phyloP scores from a whole-genome alignment of 2,113 vertebrate species.

The Dermatemys mawii region DNA sequence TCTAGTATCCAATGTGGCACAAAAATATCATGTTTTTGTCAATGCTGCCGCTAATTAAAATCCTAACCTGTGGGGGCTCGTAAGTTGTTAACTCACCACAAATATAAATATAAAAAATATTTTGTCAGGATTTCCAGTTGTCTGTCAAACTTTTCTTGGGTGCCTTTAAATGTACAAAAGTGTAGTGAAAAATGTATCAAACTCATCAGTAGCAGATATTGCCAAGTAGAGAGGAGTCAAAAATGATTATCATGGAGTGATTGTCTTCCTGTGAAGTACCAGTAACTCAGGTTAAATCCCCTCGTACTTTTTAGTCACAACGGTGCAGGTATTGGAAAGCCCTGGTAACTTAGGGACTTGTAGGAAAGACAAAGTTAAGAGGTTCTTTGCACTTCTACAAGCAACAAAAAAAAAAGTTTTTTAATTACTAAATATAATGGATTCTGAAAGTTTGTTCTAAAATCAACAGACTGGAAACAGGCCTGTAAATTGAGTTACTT shows the following conservation, averaged over 20 bases:
- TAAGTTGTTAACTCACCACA: background rate
- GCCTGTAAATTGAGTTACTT: slow-evolving; percentile 18
- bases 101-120: background rate
- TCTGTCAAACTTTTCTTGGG: background rate
- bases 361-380: background rate
- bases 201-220: background rate
- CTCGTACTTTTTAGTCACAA: background rate
- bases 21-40: background rate
- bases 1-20: background rate
- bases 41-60: background rate
- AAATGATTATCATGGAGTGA: slow-evolving; percentile 6
- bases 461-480: slow-evolving; percentile 44
- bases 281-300: slow-evolving; percentile 1
- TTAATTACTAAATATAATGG: background rate
- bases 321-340: slow-evolving; percentile 2
- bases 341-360: background rate
- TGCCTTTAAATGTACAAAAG: background rate
- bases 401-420: background rate
- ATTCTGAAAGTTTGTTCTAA: slow-evolving; percentile 13
- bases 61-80: background rate
- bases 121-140: background rate
- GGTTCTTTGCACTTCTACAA: background rate
- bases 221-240: background rate
- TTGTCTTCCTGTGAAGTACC: slow-evolving; percentile 1
- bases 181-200: background rate